A percentile compares a stretch with the other conserved stretches of the same genome.
phyloP scores from a whole-genome alignment of 2,797 vertebrate species.

The Pseudotriccus pelzelni region DNA sequence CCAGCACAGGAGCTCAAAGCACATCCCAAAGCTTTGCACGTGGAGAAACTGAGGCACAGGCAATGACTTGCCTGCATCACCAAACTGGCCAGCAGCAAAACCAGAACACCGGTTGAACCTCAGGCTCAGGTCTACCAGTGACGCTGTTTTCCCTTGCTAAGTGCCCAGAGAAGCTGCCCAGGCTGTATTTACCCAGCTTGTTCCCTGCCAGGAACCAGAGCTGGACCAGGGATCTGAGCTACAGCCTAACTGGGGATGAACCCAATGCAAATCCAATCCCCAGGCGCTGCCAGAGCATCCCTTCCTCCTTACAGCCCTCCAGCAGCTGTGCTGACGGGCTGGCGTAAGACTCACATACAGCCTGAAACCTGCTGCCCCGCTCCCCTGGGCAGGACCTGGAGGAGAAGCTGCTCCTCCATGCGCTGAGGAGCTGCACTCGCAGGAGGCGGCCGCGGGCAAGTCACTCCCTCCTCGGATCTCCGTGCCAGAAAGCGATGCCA shows the following conservation, averaged over 20 bases:
- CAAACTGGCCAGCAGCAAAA: not conserved
- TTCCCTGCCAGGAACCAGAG: not conserved
- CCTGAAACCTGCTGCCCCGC: not conserved
- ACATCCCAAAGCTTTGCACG: not conserved
- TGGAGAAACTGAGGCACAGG: not conserved
- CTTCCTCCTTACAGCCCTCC: not conserved
- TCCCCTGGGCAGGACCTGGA: not conserved
- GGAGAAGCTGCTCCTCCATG: not conserved
- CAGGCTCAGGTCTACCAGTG: accelerated
- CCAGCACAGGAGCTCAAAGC: not conserved
- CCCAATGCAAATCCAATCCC: not conserved
- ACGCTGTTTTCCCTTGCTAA: not conserved
- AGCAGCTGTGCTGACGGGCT: not conserved
- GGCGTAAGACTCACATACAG: accelerated
- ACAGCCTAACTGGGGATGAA: not conserved
- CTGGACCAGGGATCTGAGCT: accelerated
- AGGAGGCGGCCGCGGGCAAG: not conserved
- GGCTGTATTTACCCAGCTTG: not conserved
- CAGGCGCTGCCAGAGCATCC: not conserved
- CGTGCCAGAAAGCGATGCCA: conserved; percentile 30
- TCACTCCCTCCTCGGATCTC: conserved; percentile 34
- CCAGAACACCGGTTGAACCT: not conserved
- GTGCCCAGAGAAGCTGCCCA: not conserved
- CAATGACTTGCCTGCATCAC: not conserved
- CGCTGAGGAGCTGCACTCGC: not conserved